Base-by-base conservation (phyloP, 2,113 vertebrate genomes). In the Synchiropus splendidus region DNA sequence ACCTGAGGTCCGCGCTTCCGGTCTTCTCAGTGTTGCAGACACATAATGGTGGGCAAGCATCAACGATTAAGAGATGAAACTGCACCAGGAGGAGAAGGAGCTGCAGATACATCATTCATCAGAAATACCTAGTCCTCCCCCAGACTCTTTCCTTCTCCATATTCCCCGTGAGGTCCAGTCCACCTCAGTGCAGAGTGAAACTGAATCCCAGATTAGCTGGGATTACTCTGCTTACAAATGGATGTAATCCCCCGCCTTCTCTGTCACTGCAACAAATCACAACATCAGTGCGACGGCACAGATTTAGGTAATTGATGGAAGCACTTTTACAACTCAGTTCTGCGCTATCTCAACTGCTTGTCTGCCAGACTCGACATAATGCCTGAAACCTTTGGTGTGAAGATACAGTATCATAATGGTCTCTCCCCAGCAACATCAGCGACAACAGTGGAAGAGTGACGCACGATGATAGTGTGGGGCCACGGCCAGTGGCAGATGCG, bases 21-120 rank as follows among this genome's bases (percentile, higher is more conserved):
- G 84, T 83, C 31, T 74, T 80, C 51, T 84, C 81, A 52, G 79
- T 67, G 35, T 77, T 58, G 4, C 94, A 97, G 68, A 75, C 77
- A 54, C 92, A 97, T 50, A 80, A 78, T 10, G 81, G 72, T 18
- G 92, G 92, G 54, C 92, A 96, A 5, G 80, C 66, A 16, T 37
- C 16, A 13, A 61, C 54, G 42, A 46, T 64, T 60, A 59, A 64
- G 38, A 82, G 45, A 52, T 62, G 32, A 9, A 77, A 71, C 32
- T 86, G 68, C 34, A 80, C 11, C 36, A 90, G 10, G 40, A 72
- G 76, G 52, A 86, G 42, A 12, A 51, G 68, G 18, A 81, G 2
- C 51, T 87, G 45, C 14, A 83, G 66, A 79, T 59, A 61, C 90
- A 95, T 96, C 47, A 39, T 71, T 86, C 53, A 67, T n/a, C 31